Evolutionary conservation across 2,113 vertebrate genomes (phyloP).

Genomic region (Cricetomys ansorgei): DNA sequence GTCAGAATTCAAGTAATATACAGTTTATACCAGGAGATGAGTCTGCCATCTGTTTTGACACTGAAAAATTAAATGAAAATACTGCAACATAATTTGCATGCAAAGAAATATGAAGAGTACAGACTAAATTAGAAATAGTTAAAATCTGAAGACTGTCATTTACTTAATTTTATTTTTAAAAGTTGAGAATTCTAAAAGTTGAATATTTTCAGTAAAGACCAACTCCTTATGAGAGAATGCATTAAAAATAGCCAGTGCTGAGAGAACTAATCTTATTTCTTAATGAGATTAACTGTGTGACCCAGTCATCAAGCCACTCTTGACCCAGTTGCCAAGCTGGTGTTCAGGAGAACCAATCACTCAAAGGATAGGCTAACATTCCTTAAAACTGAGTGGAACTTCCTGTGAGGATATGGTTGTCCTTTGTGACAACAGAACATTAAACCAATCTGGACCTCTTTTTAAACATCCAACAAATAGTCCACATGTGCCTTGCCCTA

Average conservation of each 20-base stretch:
- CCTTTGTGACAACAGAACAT: not conserved
- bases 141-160: not conserved
- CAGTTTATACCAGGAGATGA: constrained; percentile 53
- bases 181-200: constrained; percentile 25
- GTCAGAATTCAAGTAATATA: constrained; percentile 58
- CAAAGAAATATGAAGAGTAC: not conserved
- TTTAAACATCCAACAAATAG: not conserved
- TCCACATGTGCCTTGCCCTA: not conserved
- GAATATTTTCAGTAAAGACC: constrained; percentile 41
- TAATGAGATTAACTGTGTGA: not conserved
- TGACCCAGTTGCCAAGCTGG: not conserved
- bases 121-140: constrained; percentile 26
- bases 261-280: not conserved
- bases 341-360: not conserved
- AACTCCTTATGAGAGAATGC: not conserved
- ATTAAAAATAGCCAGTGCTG: not conserved
- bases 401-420: not conserved
- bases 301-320: constrained; percentile 17
- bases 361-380: not conserved
- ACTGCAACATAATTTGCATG: constrained; percentile 6
- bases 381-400: constrained; percentile 1
- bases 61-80: constrained; percentile 62
- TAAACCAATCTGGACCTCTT: not conserved
- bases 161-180: constrained; percentile 54
- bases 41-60: constrained; percentile 59